Evolutionary conservation across 2,888 invertebrate genomes (phyloP).

Genomic region (Ephialtes manifestator): DNA sequence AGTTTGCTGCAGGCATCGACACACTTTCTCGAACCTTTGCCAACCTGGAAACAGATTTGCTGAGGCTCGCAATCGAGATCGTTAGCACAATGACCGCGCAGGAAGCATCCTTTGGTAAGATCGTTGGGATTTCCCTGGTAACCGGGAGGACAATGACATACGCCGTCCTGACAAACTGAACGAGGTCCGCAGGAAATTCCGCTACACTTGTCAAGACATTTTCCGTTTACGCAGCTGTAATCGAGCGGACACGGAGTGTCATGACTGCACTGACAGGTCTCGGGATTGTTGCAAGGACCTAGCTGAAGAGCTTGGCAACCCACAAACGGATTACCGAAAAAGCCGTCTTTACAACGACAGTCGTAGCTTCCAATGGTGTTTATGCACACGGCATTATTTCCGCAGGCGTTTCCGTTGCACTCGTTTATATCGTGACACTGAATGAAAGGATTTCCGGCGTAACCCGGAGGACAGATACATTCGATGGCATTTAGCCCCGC

Average conservation of each 20-base stretch:
- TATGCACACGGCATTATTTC: constrained; percentile 94
- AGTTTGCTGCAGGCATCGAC: constrained; percentile 95
- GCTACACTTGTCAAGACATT: constrained; percentile 93
- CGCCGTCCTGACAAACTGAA: constrained; percentile 93
- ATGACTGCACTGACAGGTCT: constrained; percentile 90
- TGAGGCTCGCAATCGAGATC: constrained; percentile 94
- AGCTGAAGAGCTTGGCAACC: constrained; percentile 92
- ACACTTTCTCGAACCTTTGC: constrained; percentile 93
- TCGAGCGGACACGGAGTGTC: constrained; percentile 92
- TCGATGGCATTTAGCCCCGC: constrained; percentile 91
- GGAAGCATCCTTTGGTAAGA: constrained; percentile 90
- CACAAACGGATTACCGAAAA: constrained; percentile 95
- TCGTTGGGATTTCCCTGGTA: constrained; percentile 92
- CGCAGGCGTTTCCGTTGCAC: constrained; percentile 93
- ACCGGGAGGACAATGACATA: constrained; percentile 93
- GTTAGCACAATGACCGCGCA: constrained; percentile 92
- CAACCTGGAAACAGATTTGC: constrained; percentile 95
- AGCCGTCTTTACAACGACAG: constrained; percentile 94
- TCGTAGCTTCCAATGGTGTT: constrained; percentile 96
- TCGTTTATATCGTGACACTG: constrained; percentile 95
- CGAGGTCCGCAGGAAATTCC: constrained; percentile 93
- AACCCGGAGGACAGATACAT: constrained; percentile 94
- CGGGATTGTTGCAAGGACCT: constrained; percentile 90
- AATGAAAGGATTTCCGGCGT: constrained; percentile 95
- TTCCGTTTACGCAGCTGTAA: constrained; percentile 91